Evolutionary conservation across 2,888 invertebrate genomes (phyloP), one percentile per base, ranked within the genome.

Genomic region (Microplitis manilae): DNA sequence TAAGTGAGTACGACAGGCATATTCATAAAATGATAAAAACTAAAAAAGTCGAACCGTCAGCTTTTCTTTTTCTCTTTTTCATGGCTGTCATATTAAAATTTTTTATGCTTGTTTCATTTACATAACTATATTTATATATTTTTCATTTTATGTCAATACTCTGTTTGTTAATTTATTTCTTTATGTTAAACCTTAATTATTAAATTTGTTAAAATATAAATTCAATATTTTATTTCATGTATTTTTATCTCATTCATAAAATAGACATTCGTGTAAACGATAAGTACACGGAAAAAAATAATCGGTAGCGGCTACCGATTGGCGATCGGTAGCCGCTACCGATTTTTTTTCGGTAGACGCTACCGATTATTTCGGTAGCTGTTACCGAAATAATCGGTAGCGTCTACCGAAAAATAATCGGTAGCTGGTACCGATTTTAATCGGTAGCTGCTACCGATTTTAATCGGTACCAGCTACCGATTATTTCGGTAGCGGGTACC

Each of bases 1-100:
- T 91, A 96, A 97, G 95, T 98, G 91, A 94, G 94, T 92, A 82
- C 78, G 74, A 64, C 70, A 62, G 62, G 30, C 65, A 65, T 9
- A 65, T 65, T 65, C 65, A 65, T 65, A 65, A 30, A 20, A 62
- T 50, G 62, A 62, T 62, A 62, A 62, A 77, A 20, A 4, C 17
- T 6, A 68, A 6, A 40, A 15, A 17, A 7, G 6, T 70, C 50
- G 50, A 62, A 62, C 77, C 65, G 62, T 62, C 6, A n/a, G 20
- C 7, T 71, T 78, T 79, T 69, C 70, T 73, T 76, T 50, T 72
- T 75, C 20, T 68, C 17, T 50, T 65, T 30, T 65, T 59, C 15
- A 30, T 5, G 6, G 9, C 40, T 61, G 62, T 68, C 39, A 20
- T 39, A 39, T 17, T 61, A 30, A 62, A 39, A 61, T 39, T 40